Evolutionary conservation across 2,888 invertebrate genomes (phyloP).

Genomic region (Tyria jacobaeae): DNA sequence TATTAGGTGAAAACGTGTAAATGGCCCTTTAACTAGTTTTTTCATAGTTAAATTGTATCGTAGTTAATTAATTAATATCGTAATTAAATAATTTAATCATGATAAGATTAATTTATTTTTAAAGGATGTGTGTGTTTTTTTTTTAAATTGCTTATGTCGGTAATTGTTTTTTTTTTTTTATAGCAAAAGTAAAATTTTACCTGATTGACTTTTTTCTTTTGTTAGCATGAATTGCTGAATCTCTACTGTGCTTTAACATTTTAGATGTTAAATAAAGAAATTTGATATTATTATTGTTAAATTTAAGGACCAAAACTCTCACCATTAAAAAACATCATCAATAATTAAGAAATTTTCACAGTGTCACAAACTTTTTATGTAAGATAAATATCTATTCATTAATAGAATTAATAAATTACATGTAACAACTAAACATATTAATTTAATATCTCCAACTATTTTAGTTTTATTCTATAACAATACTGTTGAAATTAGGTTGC

Average conservation of each 20-base stretch:
- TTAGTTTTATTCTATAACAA: conserved; percentile 21
- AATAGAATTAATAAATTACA: background rate
- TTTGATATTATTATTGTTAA: no score
- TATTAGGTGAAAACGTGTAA: conserved; percentile 22
- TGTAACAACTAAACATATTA: background rate
- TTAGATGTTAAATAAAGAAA: no score
- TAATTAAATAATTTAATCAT: background rate
- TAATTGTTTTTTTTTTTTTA: no score
- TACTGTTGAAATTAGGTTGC: conserved; percentile 35
- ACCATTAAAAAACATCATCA: no score
- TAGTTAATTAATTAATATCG: background rate
- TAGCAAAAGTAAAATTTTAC: no score
- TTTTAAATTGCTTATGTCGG: no score
- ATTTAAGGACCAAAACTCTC: no score
- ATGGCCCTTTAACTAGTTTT: conserved; percentile 10
- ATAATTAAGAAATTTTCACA: no score
- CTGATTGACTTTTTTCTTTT: no score
- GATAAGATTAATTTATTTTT: background rate
- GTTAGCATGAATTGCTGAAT: no score
- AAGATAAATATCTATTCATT: background rate
- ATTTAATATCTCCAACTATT: conserved; percentile 13
- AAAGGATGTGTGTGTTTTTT: background rate
- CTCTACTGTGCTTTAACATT: no score
- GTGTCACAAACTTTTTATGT: background rate
- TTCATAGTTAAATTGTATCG: conserved; percentile 2